Evolutionary conservation across 2,797 vertebrate genomes (phyloP).

Genomic region (Mallotus villosus): DNA sequence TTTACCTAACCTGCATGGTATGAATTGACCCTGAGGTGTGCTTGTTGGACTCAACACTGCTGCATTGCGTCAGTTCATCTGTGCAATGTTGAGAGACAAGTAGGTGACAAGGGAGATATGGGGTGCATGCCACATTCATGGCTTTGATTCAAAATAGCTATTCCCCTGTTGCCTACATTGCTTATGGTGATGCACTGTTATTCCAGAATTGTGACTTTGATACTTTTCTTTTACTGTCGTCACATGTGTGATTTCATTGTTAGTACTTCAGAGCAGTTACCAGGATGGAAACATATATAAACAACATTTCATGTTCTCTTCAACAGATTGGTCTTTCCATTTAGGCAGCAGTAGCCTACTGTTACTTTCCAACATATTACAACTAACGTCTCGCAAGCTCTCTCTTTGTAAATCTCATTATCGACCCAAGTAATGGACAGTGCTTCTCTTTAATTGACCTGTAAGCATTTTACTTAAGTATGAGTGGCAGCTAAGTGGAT

Average conservation of each 20-base stretch:
- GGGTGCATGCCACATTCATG: background rate
- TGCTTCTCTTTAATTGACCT: conserved; percentile 12
- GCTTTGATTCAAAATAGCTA: conserved; percentile 10
- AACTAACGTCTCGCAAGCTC: background rate
- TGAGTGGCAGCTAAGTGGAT: background rate
- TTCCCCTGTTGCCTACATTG: background rate
- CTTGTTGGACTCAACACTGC: conserved; percentile 1
- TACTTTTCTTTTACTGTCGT: too few species aligned
- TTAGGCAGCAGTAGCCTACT: background rate
- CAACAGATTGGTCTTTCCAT: too few species aligned
- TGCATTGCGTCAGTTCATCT: conserved; percentile 16
- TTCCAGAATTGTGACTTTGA: too few species aligned
- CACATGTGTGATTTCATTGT: too few species aligned
- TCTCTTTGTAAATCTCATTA: conserved; percentile 5
- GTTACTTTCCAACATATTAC: background rate
- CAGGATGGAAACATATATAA: too few species aligned
- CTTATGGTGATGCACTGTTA: too few species aligned
- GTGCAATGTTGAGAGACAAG: conserved; percentile 16
- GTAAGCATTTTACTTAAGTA: conserved; percentile 12
- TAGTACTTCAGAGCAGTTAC: too few species aligned
- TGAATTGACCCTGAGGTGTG: conserved; percentile 8
- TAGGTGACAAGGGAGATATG: background rate
- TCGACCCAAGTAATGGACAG: background rate
- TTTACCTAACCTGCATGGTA: conserved; percentile 17
- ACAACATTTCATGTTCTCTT: too few species aligned